Conservation (phyloP, 2,888 invertebrate genomes). For the Euproctis similis region DNA sequence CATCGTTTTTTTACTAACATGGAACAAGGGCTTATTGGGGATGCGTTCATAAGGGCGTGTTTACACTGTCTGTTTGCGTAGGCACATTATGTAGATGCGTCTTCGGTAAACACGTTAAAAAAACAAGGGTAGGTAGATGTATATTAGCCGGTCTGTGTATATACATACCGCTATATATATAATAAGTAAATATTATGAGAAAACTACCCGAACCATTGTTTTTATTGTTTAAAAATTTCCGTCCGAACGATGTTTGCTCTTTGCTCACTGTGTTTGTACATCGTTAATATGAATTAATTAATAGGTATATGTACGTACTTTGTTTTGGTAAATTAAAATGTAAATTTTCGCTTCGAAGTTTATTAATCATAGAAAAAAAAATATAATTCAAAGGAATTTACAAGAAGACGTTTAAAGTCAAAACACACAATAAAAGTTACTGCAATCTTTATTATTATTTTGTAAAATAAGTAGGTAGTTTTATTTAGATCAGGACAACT, state of each 20-base stretch:
- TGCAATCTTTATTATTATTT: too few relatives aligned
- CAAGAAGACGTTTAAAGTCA: too few relatives aligned
- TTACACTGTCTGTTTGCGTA: slow-evolving; percentile 65
- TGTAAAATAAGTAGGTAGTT: too few relatives aligned
- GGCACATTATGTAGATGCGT: slow-evolving; percentile 69
- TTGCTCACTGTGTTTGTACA: slow-evolving; percentile 19
- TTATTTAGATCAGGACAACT: too few relatives aligned
- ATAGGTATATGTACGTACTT: slow-evolving; percentile 15
- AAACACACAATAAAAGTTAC: too few relatives aligned
- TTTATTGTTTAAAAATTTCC: slow-evolving; percentile 45
- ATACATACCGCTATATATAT: slow-evolving; percentile 28
- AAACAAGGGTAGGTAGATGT: slow-evolving; percentile 67
- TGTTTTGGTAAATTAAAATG: slow-evolving; percentile 7
- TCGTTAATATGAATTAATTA: slow-evolving; percentile 27
- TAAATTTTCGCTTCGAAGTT: slow-evolving; percentile 11
- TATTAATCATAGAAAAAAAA: slow-evolving; percentile 7
- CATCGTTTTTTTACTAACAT: too few relatives aligned
- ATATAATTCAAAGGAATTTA: too few relatives aligned
- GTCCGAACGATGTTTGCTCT: slow-evolving; percentile 25
- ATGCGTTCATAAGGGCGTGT: slow-evolving; percentile 66
- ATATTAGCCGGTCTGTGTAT: slow-evolving; percentile 30
- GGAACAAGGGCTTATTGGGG: slow-evolving; percentile 44
- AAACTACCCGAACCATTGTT: slow-evolving; percentile 34
- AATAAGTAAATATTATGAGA: slow-evolving; percentile 38
- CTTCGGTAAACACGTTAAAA: slow-evolving; percentile 71